Evolutionary conservation across 2,797 vertebrate genomes (phyloP).

Genomic region (Crax fasciolata): DNA sequence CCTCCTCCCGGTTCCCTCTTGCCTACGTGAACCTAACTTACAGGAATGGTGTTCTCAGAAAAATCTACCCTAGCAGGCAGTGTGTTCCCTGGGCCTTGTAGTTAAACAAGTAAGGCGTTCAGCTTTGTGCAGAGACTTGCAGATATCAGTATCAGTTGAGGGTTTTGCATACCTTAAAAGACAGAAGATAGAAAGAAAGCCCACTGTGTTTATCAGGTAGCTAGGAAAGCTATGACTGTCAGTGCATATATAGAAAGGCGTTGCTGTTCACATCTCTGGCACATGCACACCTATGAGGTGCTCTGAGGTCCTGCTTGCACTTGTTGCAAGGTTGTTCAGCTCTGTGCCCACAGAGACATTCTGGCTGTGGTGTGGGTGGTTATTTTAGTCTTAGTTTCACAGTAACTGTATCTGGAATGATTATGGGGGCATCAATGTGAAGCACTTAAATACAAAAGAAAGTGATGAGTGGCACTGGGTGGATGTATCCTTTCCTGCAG

Average conservation of each 20-base stretch:
- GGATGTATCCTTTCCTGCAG: background rate
- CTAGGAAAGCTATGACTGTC: background rate
- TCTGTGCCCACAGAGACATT: background rate
- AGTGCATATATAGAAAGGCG: background rate
- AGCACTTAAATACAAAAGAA: background rate
- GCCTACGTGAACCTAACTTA: background rate
- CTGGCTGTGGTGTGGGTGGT: background rate
- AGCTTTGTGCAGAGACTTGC: background rate
- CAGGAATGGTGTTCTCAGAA: background rate
- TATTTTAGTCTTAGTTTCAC: constrained; percentile 49
- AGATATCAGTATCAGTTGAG: background rate
- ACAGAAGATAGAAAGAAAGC: background rate
- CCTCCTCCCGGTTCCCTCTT: background rate
- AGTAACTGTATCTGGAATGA: constrained; percentile 41
- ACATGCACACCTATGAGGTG: accelerated
- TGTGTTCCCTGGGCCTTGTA: background rate
- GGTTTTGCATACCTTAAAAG: background rate
- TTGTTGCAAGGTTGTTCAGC: background rate
- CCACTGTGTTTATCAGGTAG: background rate
- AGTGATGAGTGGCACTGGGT: background rate
- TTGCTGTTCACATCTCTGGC: background rate
- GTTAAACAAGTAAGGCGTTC: background rate
- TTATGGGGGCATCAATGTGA: background rate
- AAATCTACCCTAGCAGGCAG: background rate
- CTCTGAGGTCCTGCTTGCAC: background rate